phyloP scores from a whole-genome alignment of 2,113 vertebrate genomes.

The Leptosomus discolor region DNA sequence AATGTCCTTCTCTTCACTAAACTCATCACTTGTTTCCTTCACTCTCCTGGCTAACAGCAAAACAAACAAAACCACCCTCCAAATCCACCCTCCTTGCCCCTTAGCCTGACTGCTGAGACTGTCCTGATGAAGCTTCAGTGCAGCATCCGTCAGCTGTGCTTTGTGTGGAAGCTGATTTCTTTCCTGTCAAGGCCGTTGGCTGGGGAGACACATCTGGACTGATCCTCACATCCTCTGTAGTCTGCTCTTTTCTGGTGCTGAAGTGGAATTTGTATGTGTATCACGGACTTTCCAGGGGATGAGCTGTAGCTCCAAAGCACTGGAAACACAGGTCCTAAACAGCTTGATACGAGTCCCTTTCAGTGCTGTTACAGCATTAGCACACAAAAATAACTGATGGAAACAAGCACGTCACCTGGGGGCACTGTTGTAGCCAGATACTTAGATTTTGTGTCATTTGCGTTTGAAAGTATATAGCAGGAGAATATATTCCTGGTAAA shows the following conservation, averaged over 20 bases:
- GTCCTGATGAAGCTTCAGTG: not conserved
- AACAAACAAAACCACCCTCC: not conserved
- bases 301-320: not conserved
- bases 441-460: not conserved
- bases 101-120: not conserved
- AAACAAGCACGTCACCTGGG: not conserved
- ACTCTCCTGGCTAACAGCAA: not conserved
- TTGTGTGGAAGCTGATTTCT: not conserved
- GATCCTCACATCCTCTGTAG: not conserved
- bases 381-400: not conserved
- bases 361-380: not conserved
- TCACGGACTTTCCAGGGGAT: not conserved
- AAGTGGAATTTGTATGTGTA: not conserved
- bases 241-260: not conserved
- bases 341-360: not conserved
- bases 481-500: not conserved
- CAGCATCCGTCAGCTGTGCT: not conserved
- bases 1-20: not conserved
- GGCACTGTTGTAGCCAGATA: not conserved
- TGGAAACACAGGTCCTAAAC: not conserved
- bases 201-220: not conserved
- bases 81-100: not conserved
- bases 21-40: not conserved
- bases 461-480: not conserved
- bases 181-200: not conserved